Base-by-base conservation (phyloP, 2,888 invertebrate genomes). In the Clunio marinus region DNA sequence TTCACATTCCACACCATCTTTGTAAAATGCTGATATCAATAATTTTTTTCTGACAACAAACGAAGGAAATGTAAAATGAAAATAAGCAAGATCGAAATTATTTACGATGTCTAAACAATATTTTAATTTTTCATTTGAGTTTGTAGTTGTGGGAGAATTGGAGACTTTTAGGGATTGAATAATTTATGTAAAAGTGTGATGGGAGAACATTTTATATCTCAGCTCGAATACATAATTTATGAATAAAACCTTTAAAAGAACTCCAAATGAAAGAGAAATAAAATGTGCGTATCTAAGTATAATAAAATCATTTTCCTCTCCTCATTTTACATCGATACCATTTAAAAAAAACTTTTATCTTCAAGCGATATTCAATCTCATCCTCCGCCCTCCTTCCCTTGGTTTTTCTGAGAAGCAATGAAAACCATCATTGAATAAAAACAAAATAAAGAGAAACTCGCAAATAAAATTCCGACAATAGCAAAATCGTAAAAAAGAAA, bases 51-150 rank as follows among this genome's bases (percentile, higher is more conserved):
- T 41, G 51, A 20, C n/a, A 51, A 25, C 57, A 4, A 57, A 22
- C 1, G 2, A 15, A 22, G n/a, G 5, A 27, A 25, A 27, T 2
- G 27, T 2, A 57, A 24, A 27, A 27, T 20, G n/a, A n/a, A n/a
- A n/a, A 57, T 13, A 57, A 57, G 27, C 57, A 57, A 25, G 24
- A 57, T 57, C 57, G 27, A 27, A 57, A 57, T 51, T 57, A 57
- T 57, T 57, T 57, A 57, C 57, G 57, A 57, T 57, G 27, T 57
- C 25, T 57, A 27, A 57, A 27, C 57, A 27, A 13, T 57, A 27
- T 27, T 57, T 45, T 15, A 17, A 45, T 7, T 45, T 15, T 45
- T n/a, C 13, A 22, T 17, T 51, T 17, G 51, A 22, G 22, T 22
- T 20, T 51, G 22, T 20, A 51, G 51, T n/a, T 8, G 32, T 8